These are phyloP conservation scores for Drosophila mauritiana DNA, from an alignment of 1,140 invertebrate species.

Conservation along the genomic window DNA sequence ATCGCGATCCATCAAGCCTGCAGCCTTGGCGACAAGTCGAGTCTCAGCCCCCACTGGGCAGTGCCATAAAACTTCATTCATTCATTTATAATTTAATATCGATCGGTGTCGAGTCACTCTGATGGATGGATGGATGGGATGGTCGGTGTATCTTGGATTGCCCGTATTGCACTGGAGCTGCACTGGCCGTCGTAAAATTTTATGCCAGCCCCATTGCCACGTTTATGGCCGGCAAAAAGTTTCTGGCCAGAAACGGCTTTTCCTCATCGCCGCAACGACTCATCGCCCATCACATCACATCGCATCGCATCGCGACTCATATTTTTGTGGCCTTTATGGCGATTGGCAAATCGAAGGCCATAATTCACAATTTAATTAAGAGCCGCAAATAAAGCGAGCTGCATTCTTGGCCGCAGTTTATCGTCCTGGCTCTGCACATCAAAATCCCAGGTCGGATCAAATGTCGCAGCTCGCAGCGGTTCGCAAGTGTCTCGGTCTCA, in stretches of 20 bases:
- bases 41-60: constrained; percentile 26
- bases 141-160: constrained; percentile 26
- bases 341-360: constrained; percentile 77
- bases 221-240: constrained; percentile 59
- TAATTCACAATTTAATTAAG: constrained; percentile 84
- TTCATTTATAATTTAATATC: constrained; percentile 84
- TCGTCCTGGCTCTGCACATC: constrained; percentile 25
- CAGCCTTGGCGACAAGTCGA: constrained; percentile 57
- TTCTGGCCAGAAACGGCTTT: constrained; percentile 33
- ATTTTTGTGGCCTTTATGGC: constrained; percentile 79
- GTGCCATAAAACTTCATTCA: constrained; percentile 80
- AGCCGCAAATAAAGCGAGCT: constrained; percentile 64
- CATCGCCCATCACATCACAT: constrained; percentile 2
- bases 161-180: constrained; percentile 18
- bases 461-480: not conserved
- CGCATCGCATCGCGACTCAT: constrained; percentile 45
- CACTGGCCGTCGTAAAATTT: constrained; percentile 65
- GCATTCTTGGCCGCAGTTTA: constrained; percentile 52
- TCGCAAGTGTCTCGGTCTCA: constrained; percentile 10
- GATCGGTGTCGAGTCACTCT: constrained; percentile 64
- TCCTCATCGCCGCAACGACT: constrained; percentile 19
- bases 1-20: constrained; percentile 19
- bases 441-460: constrained; percentile 29
- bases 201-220: constrained; percentile 64
- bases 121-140: constrained; percentile 43